These are phyloP conservation scores for Malurus elegans DNA, from an alignment of 2,113 vertebrate species.

Conservation along the genomic window DNA sequence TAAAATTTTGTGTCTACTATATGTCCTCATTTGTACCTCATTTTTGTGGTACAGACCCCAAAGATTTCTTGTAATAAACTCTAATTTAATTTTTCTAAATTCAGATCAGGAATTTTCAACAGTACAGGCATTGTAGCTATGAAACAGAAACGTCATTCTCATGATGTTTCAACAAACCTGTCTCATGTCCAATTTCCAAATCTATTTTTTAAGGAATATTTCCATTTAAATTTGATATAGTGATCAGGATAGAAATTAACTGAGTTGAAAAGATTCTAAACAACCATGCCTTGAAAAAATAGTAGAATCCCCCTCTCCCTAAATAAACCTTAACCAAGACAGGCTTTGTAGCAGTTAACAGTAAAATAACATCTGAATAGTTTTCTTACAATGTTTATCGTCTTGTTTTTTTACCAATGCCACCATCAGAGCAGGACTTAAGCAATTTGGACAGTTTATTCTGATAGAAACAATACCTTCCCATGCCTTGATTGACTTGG, in stretches of 20 bases:
- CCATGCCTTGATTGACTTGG: background rate
- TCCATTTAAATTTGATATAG: background rate
- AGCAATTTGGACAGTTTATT: background rate
- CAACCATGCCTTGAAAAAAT: background rate
- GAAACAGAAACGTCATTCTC: background rate
- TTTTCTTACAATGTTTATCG: background rate
- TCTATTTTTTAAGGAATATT: background rate
- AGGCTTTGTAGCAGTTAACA: background rate
- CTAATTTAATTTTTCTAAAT: background rate
- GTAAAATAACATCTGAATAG: background rate
- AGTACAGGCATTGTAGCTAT: background rate
- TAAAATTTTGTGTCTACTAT: background rate
- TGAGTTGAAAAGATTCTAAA: background rate
- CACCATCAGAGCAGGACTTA: background rate
- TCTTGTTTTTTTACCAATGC: conserved; percentile 18
- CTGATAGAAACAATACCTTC: background rate
- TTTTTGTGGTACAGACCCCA: background rate
- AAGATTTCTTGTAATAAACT: background rate
- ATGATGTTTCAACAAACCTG: background rate
- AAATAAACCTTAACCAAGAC: background rate
- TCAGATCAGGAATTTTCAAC: background rate
- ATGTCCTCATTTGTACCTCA: rapidly evolving
- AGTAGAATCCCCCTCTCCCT: background rate
- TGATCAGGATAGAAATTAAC: background rate
- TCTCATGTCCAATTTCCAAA: background rate